phyloP scores from a whole-genome alignment of 1,140 invertebrate species.

The Atopsyche davidsoni region DNA sequence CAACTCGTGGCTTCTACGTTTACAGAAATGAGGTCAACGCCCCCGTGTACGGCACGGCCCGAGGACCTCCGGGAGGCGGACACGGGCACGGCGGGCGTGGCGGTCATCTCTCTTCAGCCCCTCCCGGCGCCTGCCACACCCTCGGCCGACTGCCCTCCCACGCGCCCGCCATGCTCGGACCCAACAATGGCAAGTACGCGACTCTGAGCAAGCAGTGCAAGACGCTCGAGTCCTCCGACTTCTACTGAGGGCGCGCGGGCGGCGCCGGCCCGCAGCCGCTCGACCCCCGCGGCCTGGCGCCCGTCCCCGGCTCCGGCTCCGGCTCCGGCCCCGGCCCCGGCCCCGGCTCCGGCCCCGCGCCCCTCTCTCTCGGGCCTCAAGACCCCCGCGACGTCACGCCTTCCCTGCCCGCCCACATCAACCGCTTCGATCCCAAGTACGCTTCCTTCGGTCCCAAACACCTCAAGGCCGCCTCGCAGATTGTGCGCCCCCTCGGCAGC shows the following conservation, averaged over 20 bases:
- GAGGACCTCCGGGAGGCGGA: slow-evolving; percentile 41
- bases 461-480: slow-evolving; percentile 35
- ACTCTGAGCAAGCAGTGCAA: slow-evolving; percentile 92
- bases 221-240: slow-evolving; percentile 87
- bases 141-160: slow-evolving; percentile 46
- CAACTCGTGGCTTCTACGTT: slow-evolving; percentile 24
- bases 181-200: slow-evolving; percentile 76
- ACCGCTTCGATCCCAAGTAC: slow-evolving; percentile 57
- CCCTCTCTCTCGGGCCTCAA: slow-evolving; percentile 55
- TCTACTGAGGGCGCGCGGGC: slow-evolving; percentile 80
- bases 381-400: slow-evolving; percentile 34
- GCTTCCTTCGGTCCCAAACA: slow-evolving; percentile 55
- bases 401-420: slow-evolving; percentile 46
- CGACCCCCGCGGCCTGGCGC: slow-evolving; percentile 31
- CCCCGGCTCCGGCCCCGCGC: slow-evolving; percentile 57
- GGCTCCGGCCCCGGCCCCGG: slow-evolving; percentile 42
- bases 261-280: slow-evolving; percentile 48
- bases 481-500: slow-evolving; percentile 11
- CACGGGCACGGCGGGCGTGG: slow-evolving; percentile 36
- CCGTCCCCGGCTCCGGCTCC: slow-evolving; percentile 30
- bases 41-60: slow-evolving; percentile 14
- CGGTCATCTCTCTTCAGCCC: slow-evolving; percentile 33
- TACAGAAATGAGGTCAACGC: slow-evolving; percentile 30
- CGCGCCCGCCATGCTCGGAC: slow-evolving; percentile 40
- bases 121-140: slow-evolving; percentile 46